A percentile compares a stretch with the other conserved stretches of the same genome.
These are phyloP conservation scores for Hermodice carunculata DNA, from an alignment of 2,888 invertebrate species.

Conservation along the genomic window DNA sequence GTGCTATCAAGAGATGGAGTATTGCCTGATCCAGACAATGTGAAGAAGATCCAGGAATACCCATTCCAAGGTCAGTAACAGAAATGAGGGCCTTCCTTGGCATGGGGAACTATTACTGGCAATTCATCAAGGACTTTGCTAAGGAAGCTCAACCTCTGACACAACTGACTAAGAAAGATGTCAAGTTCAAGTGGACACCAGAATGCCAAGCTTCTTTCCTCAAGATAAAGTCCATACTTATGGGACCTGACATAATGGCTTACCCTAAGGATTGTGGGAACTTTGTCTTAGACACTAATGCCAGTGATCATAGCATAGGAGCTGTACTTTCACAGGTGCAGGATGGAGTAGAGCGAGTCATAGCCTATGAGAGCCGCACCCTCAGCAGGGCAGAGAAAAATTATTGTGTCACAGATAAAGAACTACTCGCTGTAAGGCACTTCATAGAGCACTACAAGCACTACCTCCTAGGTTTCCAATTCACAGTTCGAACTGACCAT, in stretches of 20 bases:
- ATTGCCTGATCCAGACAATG: not conserved
- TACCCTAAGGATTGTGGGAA: conserved; percentile 1
- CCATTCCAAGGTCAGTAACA: conserved; percentile 30
- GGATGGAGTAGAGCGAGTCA: conserved; percentile 23
- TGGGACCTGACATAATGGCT: conserved; percentile 20
- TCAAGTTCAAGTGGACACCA: not conserved
- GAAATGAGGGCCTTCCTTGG: conserved; percentile 41
- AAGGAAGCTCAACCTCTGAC: conserved; percentile 28
- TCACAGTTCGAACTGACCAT: no score
- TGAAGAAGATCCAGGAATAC: conserved; percentile 25
- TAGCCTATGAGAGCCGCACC: conserved; percentile 26
- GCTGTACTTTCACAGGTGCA: conserved; percentile 31
- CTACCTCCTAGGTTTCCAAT: no score
- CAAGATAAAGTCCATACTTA: conserved; percentile 18
- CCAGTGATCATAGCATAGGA: conserved; percentile 28
- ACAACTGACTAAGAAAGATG: conserved; percentile 72
- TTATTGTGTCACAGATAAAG: no score
- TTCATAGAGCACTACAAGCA: no score
- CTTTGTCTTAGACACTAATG: conserved; percentile 31
- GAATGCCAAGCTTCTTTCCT: conserved; percentile 19
- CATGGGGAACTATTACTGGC: conserved; percentile 37
- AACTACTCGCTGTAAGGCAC: no score
- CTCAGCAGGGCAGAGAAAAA: conserved; percentile 21
- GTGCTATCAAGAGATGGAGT: conserved; percentile 4
- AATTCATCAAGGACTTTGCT: conserved; percentile 36